Percentiles rank a stretch among this genome's conserved stretches.
Evolutionary conservation across 2,888 invertebrate species (phyloP).

Genomic region (Temnothorax ravouxi): DNA sequence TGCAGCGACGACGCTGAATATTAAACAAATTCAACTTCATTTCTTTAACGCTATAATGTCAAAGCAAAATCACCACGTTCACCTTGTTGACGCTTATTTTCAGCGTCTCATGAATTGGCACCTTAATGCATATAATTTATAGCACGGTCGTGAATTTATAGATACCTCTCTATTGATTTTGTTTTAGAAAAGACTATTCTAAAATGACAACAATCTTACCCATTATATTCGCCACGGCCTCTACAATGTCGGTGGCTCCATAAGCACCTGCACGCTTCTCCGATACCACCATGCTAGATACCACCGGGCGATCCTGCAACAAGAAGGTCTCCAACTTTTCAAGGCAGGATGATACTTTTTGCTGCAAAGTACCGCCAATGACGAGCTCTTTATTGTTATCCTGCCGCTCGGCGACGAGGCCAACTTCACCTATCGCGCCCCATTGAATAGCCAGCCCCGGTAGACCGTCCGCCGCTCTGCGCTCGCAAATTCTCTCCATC

Average conservation of each 20-base stretch:
- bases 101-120: no score
- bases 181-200: background rate
- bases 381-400: conserved; percentile 90
- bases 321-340: conserved; percentile 92
- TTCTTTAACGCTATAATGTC: no score
- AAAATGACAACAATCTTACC: conserved; percentile 75
- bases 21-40: no score
- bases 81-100: no score
- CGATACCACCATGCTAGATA: conserved; percentile 95
- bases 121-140: background rate
- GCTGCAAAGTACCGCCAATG: conserved; percentile 94
- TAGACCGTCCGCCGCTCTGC: conserved; percentile 84
- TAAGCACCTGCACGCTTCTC: conserved; percentile 89
- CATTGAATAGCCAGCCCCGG: conserved; percentile 89
- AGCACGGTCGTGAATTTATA: background rate
- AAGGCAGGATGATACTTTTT: conserved; percentile 94
- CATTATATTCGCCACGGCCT: conserved; percentile 90
- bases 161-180: background rate
- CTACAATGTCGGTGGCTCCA: conserved; percentile 90
- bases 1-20: no score
- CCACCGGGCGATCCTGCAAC: conserved; percentile 89
- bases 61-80: no score
- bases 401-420: conserved; percentile 92
- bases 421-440: conserved; percentile 91
- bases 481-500: conserved; percentile 90